These are phyloP conservation scores for Halcyon senegalensis DNA, from an alignment of 2,113 vertebrate genomes.

Conservation along the genomic window DNA sequence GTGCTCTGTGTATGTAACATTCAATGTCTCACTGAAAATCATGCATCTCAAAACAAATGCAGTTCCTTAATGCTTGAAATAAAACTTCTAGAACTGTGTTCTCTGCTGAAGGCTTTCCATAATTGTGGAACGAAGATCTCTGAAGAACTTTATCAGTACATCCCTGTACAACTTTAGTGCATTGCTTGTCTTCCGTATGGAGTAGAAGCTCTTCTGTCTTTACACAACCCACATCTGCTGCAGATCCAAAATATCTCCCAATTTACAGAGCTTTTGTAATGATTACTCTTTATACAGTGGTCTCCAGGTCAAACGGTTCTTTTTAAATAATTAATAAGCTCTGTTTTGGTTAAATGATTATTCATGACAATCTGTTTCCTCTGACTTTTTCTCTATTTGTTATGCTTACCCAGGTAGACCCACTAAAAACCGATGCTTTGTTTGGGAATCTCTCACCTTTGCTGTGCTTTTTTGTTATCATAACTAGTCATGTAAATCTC, in stretches of 20 bases:
- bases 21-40: background rate
- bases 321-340: background rate
- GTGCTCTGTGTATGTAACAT: background rate
- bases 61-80: background rate
- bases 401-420: background rate
- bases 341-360: background rate
- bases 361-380: background rate
- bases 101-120: background rate
- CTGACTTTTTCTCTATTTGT: background rate
- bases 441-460: background rate
- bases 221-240: background rate
- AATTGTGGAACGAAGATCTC: background rate
- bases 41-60: background rate
- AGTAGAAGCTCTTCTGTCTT: background rate
- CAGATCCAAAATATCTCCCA: background rate
- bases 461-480: background rate
- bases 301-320: background rate
- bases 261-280: background rate
- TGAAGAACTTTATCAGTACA: background rate
- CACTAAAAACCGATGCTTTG: background rate
- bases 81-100: background rate
- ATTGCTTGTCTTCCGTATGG: background rate
- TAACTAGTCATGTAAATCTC: background rate
- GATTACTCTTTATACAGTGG: background rate
- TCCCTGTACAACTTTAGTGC: background rate